Evolutionary conservation across 2,113 vertebrate genomes (phyloP).

Genomic region (Vimba vimba): DNA sequence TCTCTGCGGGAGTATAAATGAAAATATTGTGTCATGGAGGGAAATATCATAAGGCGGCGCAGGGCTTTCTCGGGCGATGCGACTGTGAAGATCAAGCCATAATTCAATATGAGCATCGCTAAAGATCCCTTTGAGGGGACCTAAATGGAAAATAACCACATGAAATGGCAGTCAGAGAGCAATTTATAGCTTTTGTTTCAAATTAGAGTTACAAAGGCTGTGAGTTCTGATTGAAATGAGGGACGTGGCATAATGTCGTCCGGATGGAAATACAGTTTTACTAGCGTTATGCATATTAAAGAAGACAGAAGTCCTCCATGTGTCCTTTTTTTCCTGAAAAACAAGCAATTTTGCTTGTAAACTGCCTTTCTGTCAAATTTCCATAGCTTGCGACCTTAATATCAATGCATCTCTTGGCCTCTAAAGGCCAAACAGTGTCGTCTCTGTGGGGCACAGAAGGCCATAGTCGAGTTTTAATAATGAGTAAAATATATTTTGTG

Average conservation of each 20-base stretch:
- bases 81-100: conserved; percentile 14
- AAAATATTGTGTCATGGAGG: conserved; percentile 17
- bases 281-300: conserved; percentile 19
- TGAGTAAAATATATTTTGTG: neutral
- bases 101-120: conserved; percentile 35
- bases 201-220: conserved; percentile 10
- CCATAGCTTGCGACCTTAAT: neutral
- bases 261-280: neutral
- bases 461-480: conserved; percentile 15
- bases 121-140: conserved; percentile 24
- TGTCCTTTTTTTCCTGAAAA: conserved; percentile 21
- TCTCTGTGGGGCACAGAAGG: conserved; percentile 7
- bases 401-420: neutral
- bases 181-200: conserved; percentile 31
- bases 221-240: neutral
- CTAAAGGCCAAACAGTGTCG: conserved; percentile 5
- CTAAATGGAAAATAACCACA: conserved; percentile 34
- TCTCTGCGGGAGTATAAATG: conserved; percentile 17
- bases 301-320: neutral
- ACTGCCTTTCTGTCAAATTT: conserved; percentile 16
- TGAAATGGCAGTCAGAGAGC: conserved; percentile 26
- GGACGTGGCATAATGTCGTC: neutral
- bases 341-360: neutral
- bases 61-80: neutral
- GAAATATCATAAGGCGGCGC: conserved; percentile 8